Conservation (phyloP, 2,113 vertebrate species). For the Naja naja region DNA sequence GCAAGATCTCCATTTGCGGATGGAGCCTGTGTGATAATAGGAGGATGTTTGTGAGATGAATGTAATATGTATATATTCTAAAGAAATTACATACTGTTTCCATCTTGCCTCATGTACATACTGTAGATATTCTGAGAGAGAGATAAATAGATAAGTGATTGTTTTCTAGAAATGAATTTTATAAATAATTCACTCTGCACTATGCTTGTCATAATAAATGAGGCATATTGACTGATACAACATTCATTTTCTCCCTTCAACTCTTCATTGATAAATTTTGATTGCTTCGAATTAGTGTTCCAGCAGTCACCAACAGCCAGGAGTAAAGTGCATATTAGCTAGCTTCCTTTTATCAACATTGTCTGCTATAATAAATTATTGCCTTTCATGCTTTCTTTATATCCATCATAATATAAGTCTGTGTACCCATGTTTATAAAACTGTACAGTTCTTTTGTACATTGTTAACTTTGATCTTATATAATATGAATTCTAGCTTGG, state of each 20-base stretch:
- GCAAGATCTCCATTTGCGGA: background rate
- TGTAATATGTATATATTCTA: background rate
- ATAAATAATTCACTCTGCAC: slow-evolving; percentile 10
- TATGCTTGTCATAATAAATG: slow-evolving; percentile 12
- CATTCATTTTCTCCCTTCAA: background rate
- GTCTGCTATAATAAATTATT: background rate
- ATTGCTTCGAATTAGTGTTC: background rate
- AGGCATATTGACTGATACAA: slow-evolving; percentile 5
- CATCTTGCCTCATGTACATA: background rate
- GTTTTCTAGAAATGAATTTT: slow-evolving; percentile 8
- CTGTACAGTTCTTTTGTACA: background rate
- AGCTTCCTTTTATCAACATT: background rate
- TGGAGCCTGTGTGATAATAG: background rate
- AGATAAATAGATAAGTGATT: slow-evolving; percentile 1
- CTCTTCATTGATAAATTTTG: slow-evolving; percentile 9
- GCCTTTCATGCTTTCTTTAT: background rate
- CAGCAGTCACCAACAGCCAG: background rate
- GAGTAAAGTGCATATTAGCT: background rate
- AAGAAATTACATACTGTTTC: background rate
- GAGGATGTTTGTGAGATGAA: background rate
- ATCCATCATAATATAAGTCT: background rate
- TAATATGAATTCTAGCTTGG: background rate
- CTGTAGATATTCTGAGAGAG: background rate
- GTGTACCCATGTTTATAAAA: background rate
- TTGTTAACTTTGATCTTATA: background rate